Evolutionary conservation across 1,140 invertebrate genomes (phyloP).

Genomic region (Neomicropteryx cornuta): DNA sequence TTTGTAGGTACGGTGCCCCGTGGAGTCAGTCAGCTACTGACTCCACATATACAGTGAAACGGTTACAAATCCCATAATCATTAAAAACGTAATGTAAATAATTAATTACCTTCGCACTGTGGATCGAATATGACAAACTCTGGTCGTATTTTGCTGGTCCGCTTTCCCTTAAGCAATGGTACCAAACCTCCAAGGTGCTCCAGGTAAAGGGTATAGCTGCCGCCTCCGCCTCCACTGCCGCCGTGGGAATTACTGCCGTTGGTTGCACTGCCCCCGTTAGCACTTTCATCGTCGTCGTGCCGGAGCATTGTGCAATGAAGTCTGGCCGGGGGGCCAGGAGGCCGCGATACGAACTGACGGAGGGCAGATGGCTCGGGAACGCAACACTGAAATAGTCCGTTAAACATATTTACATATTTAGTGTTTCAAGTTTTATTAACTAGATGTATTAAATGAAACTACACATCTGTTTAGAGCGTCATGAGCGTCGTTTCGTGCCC

Average conservation of each 20-base stretch:
- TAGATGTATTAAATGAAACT: no score
- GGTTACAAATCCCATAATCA: no score
- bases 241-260: no score
- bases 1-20: no score
- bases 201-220: conserved; percentile 89
- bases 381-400: conserved; percentile 60
- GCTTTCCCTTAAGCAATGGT: conserved; percentile 88
- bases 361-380: conserved; percentile 81
- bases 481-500: no score
- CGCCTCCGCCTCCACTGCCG: conserved; percentile 49
- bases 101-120: conserved; percentile 56
- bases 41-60: no score
- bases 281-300: conserved; percentile 69
- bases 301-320: conserved; percentile 95
- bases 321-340: conserved; percentile 71
- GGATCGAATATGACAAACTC: conserved; percentile 98
- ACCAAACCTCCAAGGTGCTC: conserved; percentile 94
- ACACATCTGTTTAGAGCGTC: no score
- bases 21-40: no score
- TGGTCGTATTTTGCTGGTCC: conserved; percentile 92
- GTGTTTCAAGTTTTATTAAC: no score
- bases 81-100: no score
- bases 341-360: conserved; percentile 86
- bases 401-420: no score
- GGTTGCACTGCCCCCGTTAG: conserved; percentile 51